Evolutionary conservation across 2,797 vertebrate species (phyloP), one percentile per base, ranked within the genome.

Genomic region (Chaunax sp.): DNA sequence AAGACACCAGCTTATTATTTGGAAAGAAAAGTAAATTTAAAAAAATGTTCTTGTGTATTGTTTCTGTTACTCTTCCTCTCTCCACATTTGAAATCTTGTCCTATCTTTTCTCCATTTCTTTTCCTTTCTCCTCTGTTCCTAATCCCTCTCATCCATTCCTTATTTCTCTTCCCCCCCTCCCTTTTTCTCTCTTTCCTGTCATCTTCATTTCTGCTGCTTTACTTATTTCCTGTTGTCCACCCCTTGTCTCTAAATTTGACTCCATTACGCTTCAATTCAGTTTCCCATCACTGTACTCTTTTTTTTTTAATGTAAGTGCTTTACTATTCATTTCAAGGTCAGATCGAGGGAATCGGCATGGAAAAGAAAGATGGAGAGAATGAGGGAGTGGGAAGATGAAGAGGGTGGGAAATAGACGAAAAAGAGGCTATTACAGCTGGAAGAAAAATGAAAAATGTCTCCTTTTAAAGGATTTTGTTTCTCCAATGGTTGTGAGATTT

Each of bases 221-320:
- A 2, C 44, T 41, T 37, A 22, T 20, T 16, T 20, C 2, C 4
- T 37, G 12, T 19, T 26, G 11, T 30, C 3, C 12, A 14, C 9
- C 47, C 40, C 20, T 14, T 19, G 3, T 19, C 62, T 60, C 56
- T 58, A 43, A 55, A 68, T 67, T 46, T 44, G 2, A 67, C 43
- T 38, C 51, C 61, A 57, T 69, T 75, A 70, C 70, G 56, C 80
- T 81, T 86, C 72, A 62, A 56, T 81, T 77, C 62, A 55, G 46
- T 77, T 79, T 64, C 61, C 72, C 67, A 64, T 80, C 79, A 54
- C 25, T 8, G 4, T 15, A 1, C 37, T 45, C 30, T 46, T 18
- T 14, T 68, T 52, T 55, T 16, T 78, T 28, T 30, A n/a, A n/a
- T n/a, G n/a, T 52, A 20, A 19, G 58, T 15, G 61, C 72, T 74